Base-by-base conservation (phyloP, 2,113 vertebrate genomes). In the Bolborhynchus lineola region DNA sequence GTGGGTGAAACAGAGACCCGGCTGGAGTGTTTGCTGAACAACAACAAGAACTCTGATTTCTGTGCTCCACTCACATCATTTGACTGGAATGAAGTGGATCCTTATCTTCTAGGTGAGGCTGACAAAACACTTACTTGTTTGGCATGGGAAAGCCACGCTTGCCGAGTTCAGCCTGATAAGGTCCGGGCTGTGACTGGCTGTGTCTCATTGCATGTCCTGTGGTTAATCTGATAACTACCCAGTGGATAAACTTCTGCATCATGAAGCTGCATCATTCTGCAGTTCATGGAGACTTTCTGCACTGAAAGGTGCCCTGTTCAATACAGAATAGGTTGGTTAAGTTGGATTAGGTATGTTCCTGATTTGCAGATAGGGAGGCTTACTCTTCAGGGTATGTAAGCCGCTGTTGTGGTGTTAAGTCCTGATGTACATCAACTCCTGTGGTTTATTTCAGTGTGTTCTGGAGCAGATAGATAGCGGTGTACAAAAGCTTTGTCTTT, bases 1-100 rank as follows among this genome's bases (percentile, higher is more conserved):
- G 99, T 99, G 97, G 99, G 99, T 49, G 99, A 99, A 96, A 99
- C 99, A 16, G 99, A 99, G 97, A 99, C 99, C 11, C 98, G 99
- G 16, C 98, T 99, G 44, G 99, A 99, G 90, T 99, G 99, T 98
- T 98, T 99, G 96, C 98, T 99, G 90, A 99, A 99, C 95, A 99
- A 99, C 96, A 99, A 99, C 97, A 99, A 99, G 98, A 99, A 99
- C 97, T 99, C 99, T 0, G 99, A 99, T 96, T 99, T 99, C 98
- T 99, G 99, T 82, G 99, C 99, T 52, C 99, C 99, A 3, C 98
- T 99, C 93, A 99, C 99, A 21, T 99, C 99, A 20, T 99, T 99
- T 95, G 99, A 99, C 97, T 99, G 99, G 99, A 99, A 99, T 72
- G 99, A 99, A 96, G 99, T 99, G 69, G 99, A 99, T 95, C 99